Base-by-base conservation (phyloP, 2,888 invertebrate species). In the Adineta ricciae region DNA sequence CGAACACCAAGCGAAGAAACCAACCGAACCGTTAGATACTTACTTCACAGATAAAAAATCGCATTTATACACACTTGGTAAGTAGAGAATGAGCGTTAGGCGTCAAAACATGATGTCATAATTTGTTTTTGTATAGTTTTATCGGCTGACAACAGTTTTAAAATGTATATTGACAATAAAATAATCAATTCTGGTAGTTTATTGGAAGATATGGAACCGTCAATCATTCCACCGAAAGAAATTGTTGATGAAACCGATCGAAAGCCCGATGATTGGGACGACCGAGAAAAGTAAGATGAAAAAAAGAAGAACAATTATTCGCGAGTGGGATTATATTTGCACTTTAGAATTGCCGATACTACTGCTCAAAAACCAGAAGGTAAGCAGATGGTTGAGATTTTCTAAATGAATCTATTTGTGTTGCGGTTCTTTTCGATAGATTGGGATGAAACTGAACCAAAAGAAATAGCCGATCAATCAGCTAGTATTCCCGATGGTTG, bases 1-100 rank as follows among this genome's bases (percentile, higher is more conserved):
- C 90, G 99, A 99, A 91, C 98, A 99, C 89, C 98, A 99, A 90
- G 94, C 96, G 89, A 96, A 96, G 90, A 96, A 96, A 90, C 94
- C 97, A 32, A 94, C 89, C 11, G 89, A 88, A 86, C 93, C 95
- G 32, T 90, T 97, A 72, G 90, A 90, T 38, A 88, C 87, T n/a
- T 90, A 89, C 86, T 92, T 92, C 92, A 94, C 94, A 88, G 98
- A 99, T 91, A 96, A 97, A 89, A 93, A 95, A 87, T 96, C 95
- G 0, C 96, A 96, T 92, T 91, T 96, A 84, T 96, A 94, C 90
- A 94, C 94, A 16, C 91, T 96, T 83, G 88, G 91, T 91, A 88
- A 87, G 46, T 46, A 46, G 88, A 87, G 36, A n/a, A 83, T 50
- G n/a, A 72, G 11, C 24, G 14, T 14, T 1, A 24, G 11, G 11